Evolutionary conservation across 2,888 invertebrate genomes (phyloP).

Genomic region (Agapostemon virescens): DNA sequence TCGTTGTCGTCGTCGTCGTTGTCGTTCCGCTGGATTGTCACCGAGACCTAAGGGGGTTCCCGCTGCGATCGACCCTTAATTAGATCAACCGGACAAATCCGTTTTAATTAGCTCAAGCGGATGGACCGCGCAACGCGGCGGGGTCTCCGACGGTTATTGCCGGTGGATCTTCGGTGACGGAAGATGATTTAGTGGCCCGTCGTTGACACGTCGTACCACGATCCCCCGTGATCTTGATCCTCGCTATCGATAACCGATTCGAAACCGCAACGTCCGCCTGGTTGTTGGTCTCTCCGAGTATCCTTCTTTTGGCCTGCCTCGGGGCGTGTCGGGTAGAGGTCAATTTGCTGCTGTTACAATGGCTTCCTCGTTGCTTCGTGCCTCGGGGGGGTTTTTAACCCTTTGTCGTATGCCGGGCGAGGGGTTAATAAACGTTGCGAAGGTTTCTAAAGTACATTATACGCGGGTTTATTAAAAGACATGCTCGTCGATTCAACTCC

Average conservation of each 20-base stretch:
- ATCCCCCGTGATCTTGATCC: neutral
- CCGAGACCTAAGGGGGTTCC: constrained; percentile 29
- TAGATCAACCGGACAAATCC: constrained; percentile 44
- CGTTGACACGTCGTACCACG: neutral
- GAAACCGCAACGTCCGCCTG: neutral
- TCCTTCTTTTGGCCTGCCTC: neutral
- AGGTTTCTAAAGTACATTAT: too few species aligned
- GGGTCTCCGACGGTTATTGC: neutral
- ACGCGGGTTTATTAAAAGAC: too few species aligned
- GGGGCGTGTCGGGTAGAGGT: neutral
- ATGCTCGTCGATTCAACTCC: too few species aligned
- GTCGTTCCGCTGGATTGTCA: constrained; percentile 60
- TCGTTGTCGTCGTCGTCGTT: constrained; percentile 9
- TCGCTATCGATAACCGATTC: neutral
- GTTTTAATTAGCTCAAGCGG: constrained; percentile 37
- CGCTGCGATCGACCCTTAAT: constrained; percentile 38
- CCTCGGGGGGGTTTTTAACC: too few species aligned
- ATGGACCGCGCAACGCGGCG: neutral
- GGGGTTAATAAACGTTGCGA: too few species aligned
- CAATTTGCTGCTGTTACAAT: neutral
- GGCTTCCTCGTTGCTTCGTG: too few species aligned
- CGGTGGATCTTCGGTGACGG: neutral
- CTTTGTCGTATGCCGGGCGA: too few species aligned
- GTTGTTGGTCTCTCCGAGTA: neutral
- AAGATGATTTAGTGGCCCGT: neutral